Base-by-base conservation (phyloP, 2,888 invertebrate genomes). In the Alcis repandata region DNA sequence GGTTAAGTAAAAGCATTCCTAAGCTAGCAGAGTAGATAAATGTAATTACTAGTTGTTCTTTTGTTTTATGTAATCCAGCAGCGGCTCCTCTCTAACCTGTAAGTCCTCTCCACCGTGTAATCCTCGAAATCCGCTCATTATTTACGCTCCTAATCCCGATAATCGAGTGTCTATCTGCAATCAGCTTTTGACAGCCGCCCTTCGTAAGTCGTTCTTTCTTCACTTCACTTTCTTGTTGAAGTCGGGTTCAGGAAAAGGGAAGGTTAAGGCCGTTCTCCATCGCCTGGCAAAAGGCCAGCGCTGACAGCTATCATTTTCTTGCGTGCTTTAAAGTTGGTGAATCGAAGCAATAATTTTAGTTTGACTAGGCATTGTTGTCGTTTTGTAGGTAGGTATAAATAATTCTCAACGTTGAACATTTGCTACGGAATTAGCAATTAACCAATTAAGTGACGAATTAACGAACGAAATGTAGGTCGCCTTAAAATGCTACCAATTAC, bases 111-210 rank as follows among this genome's bases (percentile, higher is more conserved):
- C 15, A 36, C 9, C 9, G 51, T 19, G 32, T n/a, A n/a, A n/a
- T n/a, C n/a, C 19, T 22, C 46, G 45, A 48, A 57, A 63, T 33
- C 19, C 9, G 45, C 51, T 51, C 36, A 57, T 57, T 57, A 63
- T 57, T 22, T 27, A 57, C 63, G 51, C 49, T 38, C 2, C 43
- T 45, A 57, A 63, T 51, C 57, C 51, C 51, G 51, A 51, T 63
- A 57, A 63, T 52, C 51, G 49, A 36, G 57, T 63, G 43, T 63
- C 43, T n/a, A 41, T 61, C 40, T 40, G 54, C 19, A 53, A 61
- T 56, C 57, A 33, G 43, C 43, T 63, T 51, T 45, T 27, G 51
- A 51, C 51, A 51, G 54, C 7, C 38, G 41, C 43, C n/a, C 22
- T 27, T 49, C 49, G 41, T 9, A 48, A 62, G n/a, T 54, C 54